Percentiles rank a stretch among this genome's conserved stretches.
Conservation (phyloP, 2,113 vertebrate genomes). For the Alligator mississippiensis region DNA sequence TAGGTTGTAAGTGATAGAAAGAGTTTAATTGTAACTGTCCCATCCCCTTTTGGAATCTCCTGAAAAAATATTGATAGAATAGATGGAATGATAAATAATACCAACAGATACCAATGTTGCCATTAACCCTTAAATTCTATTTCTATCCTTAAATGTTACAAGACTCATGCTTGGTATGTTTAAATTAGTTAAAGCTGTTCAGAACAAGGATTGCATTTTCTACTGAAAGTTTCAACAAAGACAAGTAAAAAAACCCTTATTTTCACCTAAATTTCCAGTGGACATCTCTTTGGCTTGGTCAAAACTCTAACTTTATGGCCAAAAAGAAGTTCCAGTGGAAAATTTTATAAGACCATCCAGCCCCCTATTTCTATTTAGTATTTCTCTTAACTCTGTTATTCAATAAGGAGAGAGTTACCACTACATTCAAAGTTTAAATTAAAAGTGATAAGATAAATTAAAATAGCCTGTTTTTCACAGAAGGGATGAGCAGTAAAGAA, state of each 20-base stretch:
- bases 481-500: not conserved
- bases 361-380: not conserved
- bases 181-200: not conserved
- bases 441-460: not conserved
- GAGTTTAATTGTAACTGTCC: too few species aligned
- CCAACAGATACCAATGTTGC: not conserved
- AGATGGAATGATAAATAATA: too few species aligned
- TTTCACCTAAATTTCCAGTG: not conserved
- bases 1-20: not conserved
- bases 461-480: constrained; percentile 30
- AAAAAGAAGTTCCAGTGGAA: not conserved
- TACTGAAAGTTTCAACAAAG: not conserved
- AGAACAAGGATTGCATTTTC: not conserved
- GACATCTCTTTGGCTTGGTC: not conserved
- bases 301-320: not conserved
- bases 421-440: not conserved
- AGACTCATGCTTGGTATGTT: not conserved
- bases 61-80: too few species aligned
- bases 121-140: not conserved
- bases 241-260: not conserved
- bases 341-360: not conserved
- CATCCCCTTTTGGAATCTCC: too few species aligned
- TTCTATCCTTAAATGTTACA: not conserved
- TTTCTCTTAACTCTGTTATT: not conserved
- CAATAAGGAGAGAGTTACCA: constrained; percentile 6